A percentile compares a stretch with the other conserved stretches of the same genome.
These are phyloP conservation scores for Orientallactaga bullata DNA, from an alignment of 2,113 vertebrate species.

Conservation along the genomic window DNA sequence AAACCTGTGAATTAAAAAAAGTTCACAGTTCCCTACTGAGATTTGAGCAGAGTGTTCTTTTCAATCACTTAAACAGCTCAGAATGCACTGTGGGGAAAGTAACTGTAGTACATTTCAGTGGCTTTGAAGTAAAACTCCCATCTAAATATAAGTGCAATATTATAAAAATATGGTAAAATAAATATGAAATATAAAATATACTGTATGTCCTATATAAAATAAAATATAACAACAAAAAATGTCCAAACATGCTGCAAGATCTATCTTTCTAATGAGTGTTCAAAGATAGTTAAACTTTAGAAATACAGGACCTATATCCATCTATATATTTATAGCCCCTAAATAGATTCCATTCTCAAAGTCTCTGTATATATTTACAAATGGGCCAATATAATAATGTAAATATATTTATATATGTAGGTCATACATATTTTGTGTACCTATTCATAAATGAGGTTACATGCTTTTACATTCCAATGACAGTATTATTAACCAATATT, in stretches of 20 bases:
- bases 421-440: accelerated
- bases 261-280: too few species aligned
- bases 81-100: not conserved
- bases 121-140: not conserved
- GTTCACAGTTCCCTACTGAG: not conserved
- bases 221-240: too few species aligned
- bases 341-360: not conserved
- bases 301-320: not conserved
- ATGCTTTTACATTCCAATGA: not conserved
- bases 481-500: not conserved
- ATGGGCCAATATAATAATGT: not conserved
- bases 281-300: too few species aligned
- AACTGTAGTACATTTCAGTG: not conserved
- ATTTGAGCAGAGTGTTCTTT: not conserved
- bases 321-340: not conserved
- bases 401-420: not conserved
- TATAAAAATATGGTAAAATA: not conserved
- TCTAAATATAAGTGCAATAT: not conserved
- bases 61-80: not conserved
- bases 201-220: too few species aligned
- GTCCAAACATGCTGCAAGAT: too few species aligned
- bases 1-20: not conserved
- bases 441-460: not conserved
- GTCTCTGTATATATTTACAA: not conserved
- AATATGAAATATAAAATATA: too few species aligned